Conservation (phyloP, 2,888 invertebrate genomes). For the Electrophaes corylata region DNA sequence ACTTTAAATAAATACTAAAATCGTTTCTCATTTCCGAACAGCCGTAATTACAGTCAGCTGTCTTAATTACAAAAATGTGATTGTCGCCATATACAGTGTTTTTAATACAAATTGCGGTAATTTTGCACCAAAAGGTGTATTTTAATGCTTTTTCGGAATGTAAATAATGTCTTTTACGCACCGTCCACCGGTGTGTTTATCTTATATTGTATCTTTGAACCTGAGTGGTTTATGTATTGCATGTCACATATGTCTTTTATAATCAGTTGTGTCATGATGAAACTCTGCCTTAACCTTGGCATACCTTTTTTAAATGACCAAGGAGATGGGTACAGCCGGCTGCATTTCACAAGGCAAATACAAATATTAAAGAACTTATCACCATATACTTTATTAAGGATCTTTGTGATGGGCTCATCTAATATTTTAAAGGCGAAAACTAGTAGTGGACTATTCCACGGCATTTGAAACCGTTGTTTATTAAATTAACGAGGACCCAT, state of each 20-base stretch:
- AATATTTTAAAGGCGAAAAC: too few relatives aligned
- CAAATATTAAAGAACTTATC: too few relatives aligned
- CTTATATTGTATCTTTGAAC: conserved; percentile 23
- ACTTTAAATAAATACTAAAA: neutral
- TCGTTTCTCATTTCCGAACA: conserved; percentile 7
- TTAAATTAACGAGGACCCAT: conserved; percentile 38
- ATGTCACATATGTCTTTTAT: conserved; percentile 16
- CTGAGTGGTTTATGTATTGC: conserved; percentile 33
- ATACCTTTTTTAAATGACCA: conserved; percentile 1
- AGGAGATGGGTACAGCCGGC: too few relatives aligned
- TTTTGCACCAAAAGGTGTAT: conserved; percentile 53
- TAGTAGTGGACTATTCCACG: neutral
- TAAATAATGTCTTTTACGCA: conserved; percentile 34
- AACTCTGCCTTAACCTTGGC: conserved; percentile 4
- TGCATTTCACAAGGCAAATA: too few relatives aligned
- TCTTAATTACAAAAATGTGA: conserved; percentile 42
- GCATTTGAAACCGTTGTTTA: conserved; percentile 27
- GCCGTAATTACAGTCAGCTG: conserved; percentile 24
- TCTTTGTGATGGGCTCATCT: too few relatives aligned
- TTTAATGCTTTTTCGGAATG: conserved; percentile 51
- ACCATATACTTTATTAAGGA: too few relatives aligned
- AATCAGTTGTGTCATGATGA: conserved; percentile 10
- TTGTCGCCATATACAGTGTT: conserved; percentile 24
- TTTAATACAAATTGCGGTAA: conserved; percentile 22
- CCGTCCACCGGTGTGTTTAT: conserved; percentile 44